A percentile compares a stretch with the other conserved stretches of the same genome.
phyloP scores from a whole-genome alignment of 2,113 vertebrate species.

The Oncorhynchus kisutch region DNA sequence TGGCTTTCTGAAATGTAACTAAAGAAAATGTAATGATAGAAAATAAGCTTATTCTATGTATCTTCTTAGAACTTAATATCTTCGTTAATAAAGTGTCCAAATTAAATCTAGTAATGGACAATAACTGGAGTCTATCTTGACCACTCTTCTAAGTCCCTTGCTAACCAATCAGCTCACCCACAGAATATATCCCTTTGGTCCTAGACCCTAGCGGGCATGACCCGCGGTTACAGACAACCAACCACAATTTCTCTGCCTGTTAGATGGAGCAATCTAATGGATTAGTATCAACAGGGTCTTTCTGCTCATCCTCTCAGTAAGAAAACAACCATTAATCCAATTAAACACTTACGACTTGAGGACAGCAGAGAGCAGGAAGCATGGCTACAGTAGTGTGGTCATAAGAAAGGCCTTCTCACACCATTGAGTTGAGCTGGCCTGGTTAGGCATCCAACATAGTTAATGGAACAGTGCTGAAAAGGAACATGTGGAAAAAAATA shows the following conservation, averaged over 20 bases:
- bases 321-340: constrained; percentile 51
- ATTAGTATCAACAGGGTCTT: constrained; percentile 40
- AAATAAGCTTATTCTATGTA: constrained; percentile 48
- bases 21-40: constrained; percentile 66
- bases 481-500: too few species aligned
- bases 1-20: constrained; percentile 75
- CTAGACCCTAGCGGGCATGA: constrained; percentile 8
- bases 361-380: too few species aligned
- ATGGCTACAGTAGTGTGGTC: neutral
- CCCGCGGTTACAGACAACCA: constrained; percentile 27
- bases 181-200: constrained; percentile 18
- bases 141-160: constrained; percentile 4
- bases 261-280: constrained; percentile 39
- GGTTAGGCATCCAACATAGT: too few species aligned
- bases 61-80: constrained; percentile 41
- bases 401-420: too few species aligned
- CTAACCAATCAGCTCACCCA: neutral
- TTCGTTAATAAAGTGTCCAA: constrained; percentile 39
- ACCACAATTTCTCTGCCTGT: constrained; percentile 24
- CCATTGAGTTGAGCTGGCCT: too few species aligned
- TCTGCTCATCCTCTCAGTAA: constrained; percentile 29
- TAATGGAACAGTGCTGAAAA: too few species aligned
- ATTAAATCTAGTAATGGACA: constrained; percentile 14
- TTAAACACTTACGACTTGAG: constrained; percentile 38
- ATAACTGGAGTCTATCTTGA: neutral